Base-by-base conservation (phyloP, 1,140 invertebrate genomes). In the Macrobrachium rosenbergii region DNA sequence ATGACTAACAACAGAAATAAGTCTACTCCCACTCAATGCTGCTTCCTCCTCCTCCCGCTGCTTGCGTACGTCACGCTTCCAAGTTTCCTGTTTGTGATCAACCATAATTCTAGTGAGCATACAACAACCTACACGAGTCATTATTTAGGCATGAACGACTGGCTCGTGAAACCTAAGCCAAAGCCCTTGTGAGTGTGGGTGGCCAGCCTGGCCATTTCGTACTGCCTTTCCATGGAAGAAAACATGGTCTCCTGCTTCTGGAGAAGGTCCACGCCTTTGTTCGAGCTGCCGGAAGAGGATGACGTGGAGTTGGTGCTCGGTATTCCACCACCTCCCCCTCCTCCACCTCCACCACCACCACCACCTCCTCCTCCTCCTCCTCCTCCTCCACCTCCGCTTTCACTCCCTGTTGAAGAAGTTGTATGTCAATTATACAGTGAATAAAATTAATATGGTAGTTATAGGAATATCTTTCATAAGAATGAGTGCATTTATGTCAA, bases 161-260 rank as follows among this genome's bases (percentile, higher is more conserved):
- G 91, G 73, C 93, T 92, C 23, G 91, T 90, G 88, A 93, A 93
- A 3, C 93, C 93, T 0, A 94, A 90, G 23, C 93, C 93, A 64
- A 93, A 91, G n/a, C 93, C 93, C 77, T 93, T 90, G 69, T 93
- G 93, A 10, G 93, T 93, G 89, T 94, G 93, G 21, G 93, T 94
- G 7, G 93, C 91, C 90, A 93, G 92, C 62, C 93, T 89, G 58
- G 93, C 93, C 90, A 92, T 92, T 86, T 93, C 92, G 89, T 94
- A 94, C 87, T 94, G 93, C 82, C 92, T 91, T 88, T 94, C 93
- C 67, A 94, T 90, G 78, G 92, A 90, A 8, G 91, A 83, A 89
- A 94, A 94, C 10, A 94, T 89, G 89, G 92, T 92, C 59, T 92
- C 92, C 85, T 93, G 93, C 83, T 92, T 92, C 76, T 90, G 83